Conservation (phyloP, 2,888 invertebrate species). For the Cantharis flavilabris region DNA sequence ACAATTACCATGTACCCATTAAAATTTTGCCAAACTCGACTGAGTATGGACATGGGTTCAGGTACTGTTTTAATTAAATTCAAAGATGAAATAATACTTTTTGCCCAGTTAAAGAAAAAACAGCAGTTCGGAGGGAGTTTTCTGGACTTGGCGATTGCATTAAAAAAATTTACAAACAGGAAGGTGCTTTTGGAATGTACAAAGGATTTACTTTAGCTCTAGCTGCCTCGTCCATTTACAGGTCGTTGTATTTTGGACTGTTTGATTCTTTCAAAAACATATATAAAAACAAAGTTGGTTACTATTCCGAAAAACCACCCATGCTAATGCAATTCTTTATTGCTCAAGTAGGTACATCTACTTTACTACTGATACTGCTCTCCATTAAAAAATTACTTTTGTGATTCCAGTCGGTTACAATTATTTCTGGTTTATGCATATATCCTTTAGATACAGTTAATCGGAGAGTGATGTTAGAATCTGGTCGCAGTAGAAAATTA, state of each 20-base stretch:
- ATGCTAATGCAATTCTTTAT: neutral
- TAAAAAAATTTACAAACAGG: slow-evolving; percentile 4
- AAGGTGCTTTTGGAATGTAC: slow-evolving; percentile 27
- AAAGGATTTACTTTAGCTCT: slow-evolving; percentile 20
- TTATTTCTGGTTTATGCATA: slow-evolving; percentile 17
- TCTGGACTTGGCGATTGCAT: slow-evolving; percentile 24
- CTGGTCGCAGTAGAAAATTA: slow-evolving; percentile 14
- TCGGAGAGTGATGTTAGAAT: slow-evolving; percentile 28
- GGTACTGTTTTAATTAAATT: neutral
- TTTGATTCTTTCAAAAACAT: slow-evolving; percentile 22
- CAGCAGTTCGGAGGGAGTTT: slow-evolving; percentile 24
- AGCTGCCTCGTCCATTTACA: slow-evolving; percentile 22
- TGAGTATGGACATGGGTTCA: slow-evolving; percentile 29
- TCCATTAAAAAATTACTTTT: neutral
- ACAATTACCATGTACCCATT: slow-evolving; percentile 28
- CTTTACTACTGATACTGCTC: neutral
- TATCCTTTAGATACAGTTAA: slow-evolving; percentile 32
- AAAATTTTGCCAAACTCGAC: slow-evolving; percentile 34
- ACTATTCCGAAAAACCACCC: neutral
- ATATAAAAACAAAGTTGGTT: neutral
- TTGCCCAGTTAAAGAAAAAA: neutral
- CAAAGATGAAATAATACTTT: neutral
- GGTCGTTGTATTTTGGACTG: slow-evolving; percentile 29
- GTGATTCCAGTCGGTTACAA: slow-evolving; percentile 9
- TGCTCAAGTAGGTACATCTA: neutral